Conservation (phyloP, 2,797 vertebrate species). For the Lutjanus argentimaculatus region DNA sequence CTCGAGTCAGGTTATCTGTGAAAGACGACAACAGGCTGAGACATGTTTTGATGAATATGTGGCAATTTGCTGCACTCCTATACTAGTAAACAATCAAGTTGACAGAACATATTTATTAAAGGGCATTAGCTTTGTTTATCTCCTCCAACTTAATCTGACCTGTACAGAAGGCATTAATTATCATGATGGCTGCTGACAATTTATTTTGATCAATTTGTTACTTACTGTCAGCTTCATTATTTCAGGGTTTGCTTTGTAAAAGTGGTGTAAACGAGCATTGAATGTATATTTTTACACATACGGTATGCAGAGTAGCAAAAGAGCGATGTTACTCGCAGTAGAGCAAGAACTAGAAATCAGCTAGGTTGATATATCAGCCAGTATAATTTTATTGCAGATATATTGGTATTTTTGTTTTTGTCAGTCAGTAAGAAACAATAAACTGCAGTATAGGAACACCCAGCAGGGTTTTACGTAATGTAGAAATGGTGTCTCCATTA, state of each 20-base stretch:
- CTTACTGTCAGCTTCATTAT: background rate
- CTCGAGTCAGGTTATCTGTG: background rate
- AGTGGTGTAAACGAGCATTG: background rate
- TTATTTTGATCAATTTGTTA: too few species aligned
- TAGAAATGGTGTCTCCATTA: background rate
- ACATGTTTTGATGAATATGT: background rate
- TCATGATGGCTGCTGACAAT: background rate
- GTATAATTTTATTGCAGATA: background rate
- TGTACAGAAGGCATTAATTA: conserved; percentile 15
- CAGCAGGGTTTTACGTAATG: background rate
- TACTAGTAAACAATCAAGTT: background rate
- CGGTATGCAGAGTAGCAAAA: background rate
- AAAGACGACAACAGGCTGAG: background rate
- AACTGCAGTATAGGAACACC: background rate
- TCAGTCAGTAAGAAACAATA: background rate
- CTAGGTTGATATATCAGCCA: background rate
- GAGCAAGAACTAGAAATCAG: background rate
- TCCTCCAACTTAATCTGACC: background rate
- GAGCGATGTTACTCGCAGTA: background rate
- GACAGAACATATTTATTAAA: conserved; percentile 9
- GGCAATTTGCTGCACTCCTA: background rate
- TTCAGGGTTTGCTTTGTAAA: background rate
- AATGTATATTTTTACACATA: background rate
- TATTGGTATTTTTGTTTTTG: background rate
- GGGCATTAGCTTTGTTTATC: background rate